These are phyloP conservation scores for Meles meles DNA, from an alignment of 2,113 vertebrate genomes.

Conservation along the genomic window DNA sequence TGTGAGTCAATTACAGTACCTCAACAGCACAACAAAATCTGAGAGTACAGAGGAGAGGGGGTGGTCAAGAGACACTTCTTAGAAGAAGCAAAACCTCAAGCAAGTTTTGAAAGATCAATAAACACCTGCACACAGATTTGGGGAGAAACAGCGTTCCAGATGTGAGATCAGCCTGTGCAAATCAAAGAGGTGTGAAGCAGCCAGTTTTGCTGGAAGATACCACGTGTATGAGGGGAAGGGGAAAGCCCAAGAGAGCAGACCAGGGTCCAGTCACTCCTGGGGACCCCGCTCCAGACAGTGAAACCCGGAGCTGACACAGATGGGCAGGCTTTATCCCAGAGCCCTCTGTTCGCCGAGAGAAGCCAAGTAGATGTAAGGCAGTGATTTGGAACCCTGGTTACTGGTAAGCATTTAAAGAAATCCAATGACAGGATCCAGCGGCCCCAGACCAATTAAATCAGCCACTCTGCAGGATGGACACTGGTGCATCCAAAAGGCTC, in stretches of 20 bases:
- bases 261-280: rapidly evolving
- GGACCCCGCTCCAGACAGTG: no score
- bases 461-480: background rate
- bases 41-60: background rate
- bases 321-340: background rate
- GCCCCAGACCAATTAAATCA: background rate
- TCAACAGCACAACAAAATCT: background rate
- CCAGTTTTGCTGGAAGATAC: background rate
- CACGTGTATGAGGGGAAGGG: rapidly evolving
- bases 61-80: background rate
- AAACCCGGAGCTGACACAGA: rapidly evolving
- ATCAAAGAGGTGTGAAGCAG: background rate
- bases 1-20: background rate
- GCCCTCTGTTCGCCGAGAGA: background rate
- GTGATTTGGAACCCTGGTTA: background rate
- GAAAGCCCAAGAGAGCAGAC: background rate
- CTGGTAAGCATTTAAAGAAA: background rate
- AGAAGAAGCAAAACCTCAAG: background rate
- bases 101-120: background rate
- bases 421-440: background rate
- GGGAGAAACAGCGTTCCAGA: background rate
- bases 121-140: background rate
- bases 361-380: background rate
- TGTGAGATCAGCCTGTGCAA: background rate
- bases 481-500: background rate